Conservation (phyloP, 2,113 vertebrate species). For the Neogobius melanostomus region DNA sequence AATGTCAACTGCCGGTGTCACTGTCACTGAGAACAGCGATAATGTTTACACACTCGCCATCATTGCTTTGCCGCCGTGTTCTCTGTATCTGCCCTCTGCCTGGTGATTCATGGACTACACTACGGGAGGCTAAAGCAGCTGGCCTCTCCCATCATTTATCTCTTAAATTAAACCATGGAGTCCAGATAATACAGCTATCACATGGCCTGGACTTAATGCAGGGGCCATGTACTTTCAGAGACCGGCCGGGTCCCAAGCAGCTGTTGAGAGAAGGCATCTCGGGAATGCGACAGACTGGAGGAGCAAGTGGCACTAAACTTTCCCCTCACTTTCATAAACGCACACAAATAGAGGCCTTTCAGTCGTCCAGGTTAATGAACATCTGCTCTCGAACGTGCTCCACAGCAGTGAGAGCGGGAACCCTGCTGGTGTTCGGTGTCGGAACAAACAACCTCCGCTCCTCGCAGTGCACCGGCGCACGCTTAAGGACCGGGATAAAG, state of each 20-base stretch:
- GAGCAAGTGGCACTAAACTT: constrained; percentile 49
- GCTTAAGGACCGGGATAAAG: constrained; percentile 2
- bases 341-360: not conserved
- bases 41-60: not conserved
- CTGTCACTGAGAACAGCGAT: not conserved
- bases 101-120: constrained; percentile 26
- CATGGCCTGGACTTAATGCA: constrained; percentile 19
- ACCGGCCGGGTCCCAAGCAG: constrained; percentile 39
- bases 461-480: not conserved
- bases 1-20: too few species aligned
- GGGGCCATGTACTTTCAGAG: constrained; percentile 10
- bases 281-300: constrained; percentile 62
- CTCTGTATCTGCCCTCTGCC: constrained; percentile 16
- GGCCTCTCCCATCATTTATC: constrained; percentile 44
- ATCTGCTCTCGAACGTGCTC: constrained; percentile 39
- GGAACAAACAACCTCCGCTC: constrained; percentile 22
- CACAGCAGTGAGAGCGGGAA: constrained; percentile 17
- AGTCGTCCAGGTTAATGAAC: constrained; percentile 41
- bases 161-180: constrained; percentile 38
- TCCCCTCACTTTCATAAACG: constrained; percentile 25
- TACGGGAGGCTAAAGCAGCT: constrained; percentile 24
- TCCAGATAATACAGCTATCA: constrained; percentile 25
- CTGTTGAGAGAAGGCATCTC: constrained; percentile 59
- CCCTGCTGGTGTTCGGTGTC: constrained; percentile 6
- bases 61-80: not conserved